Percentiles rank a stretch among this genome's conserved stretches.
Evolutionary conservation across 2,797 vertebrate species (phyloP).

Genomic region (Rallus crepitans): DNA sequence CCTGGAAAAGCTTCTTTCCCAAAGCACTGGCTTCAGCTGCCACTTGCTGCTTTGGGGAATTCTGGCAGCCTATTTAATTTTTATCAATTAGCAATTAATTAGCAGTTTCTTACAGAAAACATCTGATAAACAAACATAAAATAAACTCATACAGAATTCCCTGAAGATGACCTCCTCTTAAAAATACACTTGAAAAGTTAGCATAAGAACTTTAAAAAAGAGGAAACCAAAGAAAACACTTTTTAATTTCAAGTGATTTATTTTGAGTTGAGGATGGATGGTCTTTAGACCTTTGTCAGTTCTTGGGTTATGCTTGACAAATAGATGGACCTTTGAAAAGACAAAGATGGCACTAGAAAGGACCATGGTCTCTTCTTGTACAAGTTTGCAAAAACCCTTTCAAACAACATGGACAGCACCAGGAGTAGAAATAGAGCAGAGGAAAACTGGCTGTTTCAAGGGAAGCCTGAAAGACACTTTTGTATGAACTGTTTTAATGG

Average conservation of each 20-base stretch:
- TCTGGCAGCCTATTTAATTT: conserved; percentile 18
- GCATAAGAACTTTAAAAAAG: background rate
- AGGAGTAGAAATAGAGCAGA: background rate
- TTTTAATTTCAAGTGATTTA: background rate
- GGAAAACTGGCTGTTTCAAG: background rate
- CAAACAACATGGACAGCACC: background rate
- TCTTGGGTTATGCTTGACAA: background rate
- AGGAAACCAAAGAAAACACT: background rate
- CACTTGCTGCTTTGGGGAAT: background rate
- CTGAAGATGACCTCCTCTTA: background rate
- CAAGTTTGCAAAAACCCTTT: background rate
- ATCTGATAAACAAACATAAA: conserved; percentile 44
- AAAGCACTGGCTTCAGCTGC: background rate
- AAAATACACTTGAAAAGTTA: conserved; percentile 24
- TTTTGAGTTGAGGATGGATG: background rate
- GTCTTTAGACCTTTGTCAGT: background rate
- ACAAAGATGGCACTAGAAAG: background rate
- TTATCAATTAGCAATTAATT: conserved; percentile 55
- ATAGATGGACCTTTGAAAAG: background rate
- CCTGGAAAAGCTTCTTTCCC: background rate
- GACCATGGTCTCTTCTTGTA: background rate
- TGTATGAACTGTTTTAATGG: background rate
- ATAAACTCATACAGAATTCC: conserved; percentile 7
- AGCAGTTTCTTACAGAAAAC: conserved; percentile 45
- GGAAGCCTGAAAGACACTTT: background rate